phyloP scores from a whole-genome alignment of 2,113 vertebrate species.

The Pterophyllum scalare region DNA sequence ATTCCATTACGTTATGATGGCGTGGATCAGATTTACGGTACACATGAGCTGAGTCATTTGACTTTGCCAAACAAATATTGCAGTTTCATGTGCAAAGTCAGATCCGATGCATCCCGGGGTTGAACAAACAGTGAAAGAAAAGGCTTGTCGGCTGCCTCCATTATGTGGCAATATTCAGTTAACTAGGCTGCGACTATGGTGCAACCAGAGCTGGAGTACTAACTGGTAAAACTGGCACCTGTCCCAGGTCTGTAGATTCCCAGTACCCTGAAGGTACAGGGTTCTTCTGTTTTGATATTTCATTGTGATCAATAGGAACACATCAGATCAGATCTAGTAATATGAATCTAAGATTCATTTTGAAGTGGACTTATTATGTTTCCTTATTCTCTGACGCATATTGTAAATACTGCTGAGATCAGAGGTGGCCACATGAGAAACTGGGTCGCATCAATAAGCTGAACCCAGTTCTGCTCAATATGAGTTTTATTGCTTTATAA shows the following conservation, averaged over 20 bases:
- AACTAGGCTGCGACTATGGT: background rate
- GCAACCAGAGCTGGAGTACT: background rate
- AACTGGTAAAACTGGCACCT: background rate
- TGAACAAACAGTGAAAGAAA: conserved; percentile 11
- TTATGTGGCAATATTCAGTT: background rate
- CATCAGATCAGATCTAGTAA: background rate
- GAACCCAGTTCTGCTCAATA: background rate
- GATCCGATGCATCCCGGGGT: background rate
- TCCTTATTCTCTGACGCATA: background rate
- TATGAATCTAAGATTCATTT: background rate
- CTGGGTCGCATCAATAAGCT: background rate
- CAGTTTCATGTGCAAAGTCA: conserved; percentile 19
- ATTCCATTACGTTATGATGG: conserved; percentile 56
- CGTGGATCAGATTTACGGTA: conserved; percentile 35
- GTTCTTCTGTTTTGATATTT: background rate
- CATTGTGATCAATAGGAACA: background rate
- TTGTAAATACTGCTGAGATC: background rate
- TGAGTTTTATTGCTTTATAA: background rate
- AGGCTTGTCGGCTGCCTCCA: background rate
- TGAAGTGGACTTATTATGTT: background rate
- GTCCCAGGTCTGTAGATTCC: background rate
- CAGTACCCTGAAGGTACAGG: background rate
- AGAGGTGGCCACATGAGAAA: background rate
- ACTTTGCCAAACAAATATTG: conserved; percentile 38
- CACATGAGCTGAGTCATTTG: conserved; percentile 56